Base-by-base conservation (phyloP, 2,113 vertebrate genomes). In the Tursiops truncatus region DNA sequence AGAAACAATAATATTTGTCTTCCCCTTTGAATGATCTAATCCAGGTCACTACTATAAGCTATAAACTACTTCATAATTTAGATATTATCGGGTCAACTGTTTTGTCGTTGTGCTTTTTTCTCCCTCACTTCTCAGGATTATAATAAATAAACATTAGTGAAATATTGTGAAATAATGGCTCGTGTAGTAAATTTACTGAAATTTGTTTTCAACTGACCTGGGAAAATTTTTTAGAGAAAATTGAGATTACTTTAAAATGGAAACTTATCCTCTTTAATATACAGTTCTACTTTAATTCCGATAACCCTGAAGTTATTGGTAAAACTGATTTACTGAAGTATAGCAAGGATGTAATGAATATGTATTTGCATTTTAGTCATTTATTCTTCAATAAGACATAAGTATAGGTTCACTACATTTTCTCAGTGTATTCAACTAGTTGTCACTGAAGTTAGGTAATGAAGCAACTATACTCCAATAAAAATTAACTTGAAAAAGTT, bases 1-100 rank as follows among this genome's bases (percentile, higher is more conserved):
- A 89, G 83, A 89, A 95, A 81, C 63, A 83, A 31, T 94, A 90
- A 92, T 94, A 93, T 95, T 98, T 97, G 89, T 97, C 96, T 96
- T 89, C 38, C 65, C 82, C 94, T 91, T 68, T 91, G 38, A 96
- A 38, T 93, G 93, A 82, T 88, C 96, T 89, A 65, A 80, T 96
- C 26, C 14, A 60, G 28, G 7, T 96, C 94, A 88, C 81, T 96
- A 3, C 89, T 85, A 14, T 3, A 4, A 58, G 50, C 85, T 91
- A 5, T 95, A 63, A 85, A 94, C 62, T 58, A 87, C 94, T 96
- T 97, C 58, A 94, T 97, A 89, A 93, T 85, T 96, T 88, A 67
- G 76, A 76, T 91, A 58, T 58, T 89, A 70, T 9, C 23, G 20
- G 7, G 81, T 91, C 87, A 71, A 33, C 36, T 71, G 23, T 95